Evolutionary conservation across 2,888 invertebrate genomes (phyloP).

Genomic region (Diarsia mendica): DNA sequence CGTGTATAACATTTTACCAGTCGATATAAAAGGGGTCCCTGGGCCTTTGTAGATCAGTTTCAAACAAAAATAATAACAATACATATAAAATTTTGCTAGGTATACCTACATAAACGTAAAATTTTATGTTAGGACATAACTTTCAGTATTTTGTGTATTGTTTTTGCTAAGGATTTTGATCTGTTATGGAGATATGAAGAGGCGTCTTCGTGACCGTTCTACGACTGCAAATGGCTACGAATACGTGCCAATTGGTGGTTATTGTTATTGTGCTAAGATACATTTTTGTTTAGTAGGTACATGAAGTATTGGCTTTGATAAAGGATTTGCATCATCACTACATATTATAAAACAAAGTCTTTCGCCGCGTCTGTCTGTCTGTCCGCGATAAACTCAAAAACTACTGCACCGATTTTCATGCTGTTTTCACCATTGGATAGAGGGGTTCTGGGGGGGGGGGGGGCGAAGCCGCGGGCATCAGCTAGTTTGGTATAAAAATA

Average conservation of each 20-base stretch:
- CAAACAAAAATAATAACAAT: constrained; percentile 20
- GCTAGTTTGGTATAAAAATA: neutral
- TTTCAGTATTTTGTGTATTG: constrained; percentile 36
- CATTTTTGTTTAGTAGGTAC: constrained; percentile 3
- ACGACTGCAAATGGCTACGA: constrained; percentile 36
- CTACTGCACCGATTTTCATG: too few relatives aligned
- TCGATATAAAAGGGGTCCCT: neutral
- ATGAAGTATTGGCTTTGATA: neutral
- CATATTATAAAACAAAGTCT: too few relatives aligned
- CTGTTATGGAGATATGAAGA: constrained; percentile 39
- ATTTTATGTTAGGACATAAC: constrained; percentile 9
- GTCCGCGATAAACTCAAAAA: too few relatives aligned
- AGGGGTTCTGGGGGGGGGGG: too few relatives aligned
- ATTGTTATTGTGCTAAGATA: neutral
- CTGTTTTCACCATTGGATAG: too few relatives aligned
- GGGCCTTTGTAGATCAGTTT: neutral
- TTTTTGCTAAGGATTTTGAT: constrained; percentile 54
- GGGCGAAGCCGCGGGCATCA: too few relatives aligned
- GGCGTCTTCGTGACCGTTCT: constrained; percentile 49
- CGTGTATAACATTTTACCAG: neutral
- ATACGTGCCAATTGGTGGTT: constrained; percentile 33
- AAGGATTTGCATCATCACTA: neutral
- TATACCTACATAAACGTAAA: neutral
- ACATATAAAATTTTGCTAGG: neutral
- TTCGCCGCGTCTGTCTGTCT: too few relatives aligned